Conservation (phyloP, 2,113 vertebrate species). For the Phoenicopterus ruber region DNA sequence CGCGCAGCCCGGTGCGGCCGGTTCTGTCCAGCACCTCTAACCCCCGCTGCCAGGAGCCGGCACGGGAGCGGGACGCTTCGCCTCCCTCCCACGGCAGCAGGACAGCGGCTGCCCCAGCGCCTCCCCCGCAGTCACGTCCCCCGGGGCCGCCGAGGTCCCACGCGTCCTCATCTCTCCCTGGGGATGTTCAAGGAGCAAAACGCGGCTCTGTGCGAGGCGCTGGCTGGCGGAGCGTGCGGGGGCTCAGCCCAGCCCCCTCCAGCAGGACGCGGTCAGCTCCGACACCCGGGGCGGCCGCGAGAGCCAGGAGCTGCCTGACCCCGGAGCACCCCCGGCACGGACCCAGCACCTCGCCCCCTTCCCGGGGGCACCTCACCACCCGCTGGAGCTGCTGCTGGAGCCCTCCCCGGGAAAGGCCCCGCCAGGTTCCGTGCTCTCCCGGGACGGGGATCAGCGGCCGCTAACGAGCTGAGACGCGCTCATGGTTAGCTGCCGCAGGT, state of each 20-base stretch:
- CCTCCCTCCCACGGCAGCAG: rapidly evolving
- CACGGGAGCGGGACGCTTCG: rapidly evolving
- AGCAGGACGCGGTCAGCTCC: rapidly evolving
- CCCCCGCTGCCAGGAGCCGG: neutral
- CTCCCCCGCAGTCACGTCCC: no score
- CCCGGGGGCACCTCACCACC: neutral
- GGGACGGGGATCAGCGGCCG: rapidly evolving
- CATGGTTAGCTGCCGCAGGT: neutral
- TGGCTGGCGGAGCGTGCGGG: neutral
- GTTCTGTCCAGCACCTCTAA: neutral
- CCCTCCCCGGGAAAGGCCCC: neutral
- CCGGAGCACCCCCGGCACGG: neutral
- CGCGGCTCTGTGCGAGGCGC: rapidly evolving
- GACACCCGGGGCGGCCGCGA: rapidly evolving
- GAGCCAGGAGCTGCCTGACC: neutral
- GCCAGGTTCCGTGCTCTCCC: neutral
- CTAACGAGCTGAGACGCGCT: rapidly evolving
- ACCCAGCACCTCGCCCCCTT: neutral
- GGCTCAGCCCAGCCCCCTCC: neutral
- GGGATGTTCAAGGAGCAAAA: neutral
- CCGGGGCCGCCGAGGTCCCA: rapidly evolving
- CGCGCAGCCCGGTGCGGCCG: neutral
- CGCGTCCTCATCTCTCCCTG: neutral
- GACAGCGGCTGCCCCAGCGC: neutral
- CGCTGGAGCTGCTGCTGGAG: neutral